Evolutionary conservation across 2,797 vertebrate genomes (phyloP).

Genomic region (Botia kubotai): DNA sequence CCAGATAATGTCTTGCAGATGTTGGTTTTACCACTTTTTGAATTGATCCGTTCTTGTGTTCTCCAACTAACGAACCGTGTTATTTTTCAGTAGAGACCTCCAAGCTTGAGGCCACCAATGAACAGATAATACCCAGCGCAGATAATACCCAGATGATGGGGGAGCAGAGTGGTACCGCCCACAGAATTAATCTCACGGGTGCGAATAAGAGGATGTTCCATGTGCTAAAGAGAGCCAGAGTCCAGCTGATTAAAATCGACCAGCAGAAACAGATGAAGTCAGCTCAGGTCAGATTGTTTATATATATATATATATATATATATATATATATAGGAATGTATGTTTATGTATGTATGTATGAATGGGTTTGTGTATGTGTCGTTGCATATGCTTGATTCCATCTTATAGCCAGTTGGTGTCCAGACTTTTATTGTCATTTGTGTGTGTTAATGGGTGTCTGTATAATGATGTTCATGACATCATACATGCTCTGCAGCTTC

Average conservation of each 20-base stretch:
- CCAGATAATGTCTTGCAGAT: background rate
- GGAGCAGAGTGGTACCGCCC: conserved; percentile 66
- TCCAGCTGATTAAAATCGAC: conserved; percentile 92
- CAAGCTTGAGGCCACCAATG: background rate
- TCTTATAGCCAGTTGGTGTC: no score
- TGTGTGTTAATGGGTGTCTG: background rate
- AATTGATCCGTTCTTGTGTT: background rate
- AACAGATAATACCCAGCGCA: background rate
- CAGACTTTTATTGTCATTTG: no score
- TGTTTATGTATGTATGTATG: no score
- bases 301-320: background rate
- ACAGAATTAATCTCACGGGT: conserved; percentile 78
- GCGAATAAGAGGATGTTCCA: conserved; percentile 91
- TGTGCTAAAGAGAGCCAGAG: conserved; percentile 90
- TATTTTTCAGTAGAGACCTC: conserved; percentile 26
- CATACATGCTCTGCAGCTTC: conserved; percentile 39
- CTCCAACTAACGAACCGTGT: background rate
- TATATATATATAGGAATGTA: no score
- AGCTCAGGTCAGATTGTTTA: conserved; percentile 74
- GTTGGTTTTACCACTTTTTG: background rate
- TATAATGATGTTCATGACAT: background rate
- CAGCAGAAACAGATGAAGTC: conserved; percentile 86
- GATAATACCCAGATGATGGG: conserved; percentile 40
- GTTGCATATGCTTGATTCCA: background rate
- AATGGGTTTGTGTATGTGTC: no score